Evolutionary conservation across 2,888 invertebrate species (phyloP), one percentile per base, ranked within the genome.

Genomic region (Prenolepis imparis): DNA sequence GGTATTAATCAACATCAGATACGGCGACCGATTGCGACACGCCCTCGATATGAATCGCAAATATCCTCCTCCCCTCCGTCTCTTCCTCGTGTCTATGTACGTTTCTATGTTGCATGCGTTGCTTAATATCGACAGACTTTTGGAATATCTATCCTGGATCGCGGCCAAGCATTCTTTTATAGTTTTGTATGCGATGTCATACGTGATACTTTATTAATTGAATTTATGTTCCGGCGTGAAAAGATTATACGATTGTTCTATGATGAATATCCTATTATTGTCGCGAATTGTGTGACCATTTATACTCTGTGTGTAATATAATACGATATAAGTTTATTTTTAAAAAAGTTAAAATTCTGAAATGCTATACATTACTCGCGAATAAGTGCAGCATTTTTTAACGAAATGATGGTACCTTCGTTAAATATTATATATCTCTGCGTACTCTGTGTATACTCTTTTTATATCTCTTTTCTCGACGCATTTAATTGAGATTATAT

Each of bases 1-100:
- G 21, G 21, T 39, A 80, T 82, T 78, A 67, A 80, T 82, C 78
- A 66, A 77, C 36, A 67, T 77, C 52, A 67, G 77, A 82, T 67
- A 67, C 36, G 55, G 21, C 77, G 48, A 67, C 41, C 67, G 77
- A 82, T 77, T 68, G 48, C 48, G 48, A 52, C n/a, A 82, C 44
- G 24, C 39, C 67, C 78, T 15, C 36, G 77, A 57, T 77, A 77
- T 32, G 44, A 66, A 48, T 77, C 59, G 77, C 59, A 44, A 77
- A 78, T 77, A 77, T 21, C 11, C 72, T 21, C 39, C 28, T 32
- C 32, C 3, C 39, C 28, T 32, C 32, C 3, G 28, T 28, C 28
- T 36, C 6, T 12, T 2, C 41, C 5, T 11, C 9, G 39, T 21
- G n/a, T 21, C n/a, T n/a, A n/a, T 18, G 36, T 18, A 48, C 21